These are phyloP conservation scores for Macrocentrus cingulum DNA, from an alignment of 1,140 invertebrate genomes.

Conservation along the genomic window DNA sequence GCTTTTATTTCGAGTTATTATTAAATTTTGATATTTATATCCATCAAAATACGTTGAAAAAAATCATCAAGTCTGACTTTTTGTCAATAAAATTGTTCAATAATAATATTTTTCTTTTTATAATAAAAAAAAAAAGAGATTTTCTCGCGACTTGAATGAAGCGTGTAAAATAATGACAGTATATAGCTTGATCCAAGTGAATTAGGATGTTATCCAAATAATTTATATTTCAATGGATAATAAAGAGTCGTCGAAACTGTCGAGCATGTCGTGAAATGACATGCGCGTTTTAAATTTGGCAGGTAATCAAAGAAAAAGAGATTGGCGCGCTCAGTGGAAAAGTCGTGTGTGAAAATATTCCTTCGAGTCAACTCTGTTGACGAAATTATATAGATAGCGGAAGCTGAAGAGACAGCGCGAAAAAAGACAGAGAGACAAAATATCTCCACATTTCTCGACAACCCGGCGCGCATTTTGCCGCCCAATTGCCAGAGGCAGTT, in stretches of 20 bases:
- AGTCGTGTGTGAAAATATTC: slow-evolving; percentile 43
- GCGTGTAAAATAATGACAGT: background rate
- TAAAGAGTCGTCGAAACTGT: slow-evolving; percentile 12
- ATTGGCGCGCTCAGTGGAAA: slow-evolving; percentile 46
- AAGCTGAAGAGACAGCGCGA: slow-evolving; percentile 20
- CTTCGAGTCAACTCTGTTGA: no score
- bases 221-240: slow-evolving; percentile 15
- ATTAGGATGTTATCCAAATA: slow-evolving; percentile 3
- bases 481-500: slow-evolving; percentile 37
- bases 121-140: no score
- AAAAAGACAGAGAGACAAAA: background rate
- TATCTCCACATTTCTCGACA: slow-evolving; percentile 4
- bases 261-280: slow-evolving; percentile 15
- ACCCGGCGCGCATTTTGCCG: slow-evolving; percentile 32
- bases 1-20: no score
- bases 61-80: no score
- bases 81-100: no score
- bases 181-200: no score
- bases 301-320: slow-evolving; percentile 41
- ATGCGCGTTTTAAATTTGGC: slow-evolving; percentile 29
- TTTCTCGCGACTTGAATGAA: background rate
- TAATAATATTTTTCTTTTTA: no score
- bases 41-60: no score
- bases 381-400: no score
- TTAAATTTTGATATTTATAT: no score